phyloP scores from a whole-genome alignment of 1,140 invertebrate species.

The Ooceraea biroi region DNA sequence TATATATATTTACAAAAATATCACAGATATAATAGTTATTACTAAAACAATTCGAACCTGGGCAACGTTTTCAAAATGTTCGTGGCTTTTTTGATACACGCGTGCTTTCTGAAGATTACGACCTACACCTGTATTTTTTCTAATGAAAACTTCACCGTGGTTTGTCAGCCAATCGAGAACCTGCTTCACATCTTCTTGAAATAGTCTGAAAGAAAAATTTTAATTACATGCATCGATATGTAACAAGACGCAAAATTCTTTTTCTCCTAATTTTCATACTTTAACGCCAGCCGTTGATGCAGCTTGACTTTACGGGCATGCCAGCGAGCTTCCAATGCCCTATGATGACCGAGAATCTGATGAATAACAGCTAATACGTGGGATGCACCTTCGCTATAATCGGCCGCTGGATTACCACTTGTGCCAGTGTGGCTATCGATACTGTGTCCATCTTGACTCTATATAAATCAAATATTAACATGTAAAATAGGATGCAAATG shows the following conservation, averaged over 20 bases:
- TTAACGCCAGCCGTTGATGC: conserved; percentile 96
- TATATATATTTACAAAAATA: not conserved
- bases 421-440: conserved; percentile 87
- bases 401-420: conserved; percentile 95
- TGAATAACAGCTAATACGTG: conserved; percentile 96
- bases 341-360: conserved; percentile 97
- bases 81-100: conserved; percentile 98
- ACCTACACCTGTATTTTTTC: conserved; percentile 98
- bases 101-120: conserved; percentile 97
- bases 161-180: conserved; percentile 99
- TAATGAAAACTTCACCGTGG: conserved; percentile 99
- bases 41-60: conserved; percentile 90
- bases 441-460: conserved; percentile 84
- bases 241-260: not conserved
- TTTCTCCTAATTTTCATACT: conserved; percentile 81
- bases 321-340: conserved; percentile 97
- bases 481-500: not conserved
- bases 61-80: conserved; percentile 99
- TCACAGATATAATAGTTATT: not conserved
- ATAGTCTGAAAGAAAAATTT: conserved; percentile 87
- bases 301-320: conserved; percentile 97
- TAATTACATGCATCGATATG: conserved; percentile 15
- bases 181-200: conserved; percentile 98
- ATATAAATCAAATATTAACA: conserved; percentile 72
- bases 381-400: conserved; percentile 97